Evolutionary conservation across 35 echinoderm and acorn worm genomes (phyloP).

Genomic region (Ophioderma brevispina): DNA sequence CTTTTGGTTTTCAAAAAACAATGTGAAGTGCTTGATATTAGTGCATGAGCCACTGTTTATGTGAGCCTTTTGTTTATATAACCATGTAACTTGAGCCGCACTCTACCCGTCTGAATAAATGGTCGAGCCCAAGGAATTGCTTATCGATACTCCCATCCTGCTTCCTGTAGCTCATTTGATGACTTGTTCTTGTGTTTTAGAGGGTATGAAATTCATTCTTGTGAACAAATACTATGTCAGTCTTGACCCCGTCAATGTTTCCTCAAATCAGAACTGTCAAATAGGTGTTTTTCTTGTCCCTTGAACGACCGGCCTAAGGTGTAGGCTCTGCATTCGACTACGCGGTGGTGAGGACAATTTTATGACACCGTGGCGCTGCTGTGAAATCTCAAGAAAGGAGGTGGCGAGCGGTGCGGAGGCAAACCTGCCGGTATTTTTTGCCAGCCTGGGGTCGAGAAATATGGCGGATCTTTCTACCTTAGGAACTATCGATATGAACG

Average conservation of each 20-base stretch:
- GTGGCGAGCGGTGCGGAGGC: no score
- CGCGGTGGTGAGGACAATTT: no score
- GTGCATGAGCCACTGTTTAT: not conserved
- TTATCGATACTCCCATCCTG: not conserved
- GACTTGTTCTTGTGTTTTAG: not conserved
- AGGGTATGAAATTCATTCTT: no score
- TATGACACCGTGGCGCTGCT: not conserved
- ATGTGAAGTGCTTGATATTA: not conserved
- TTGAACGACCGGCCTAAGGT: no score
- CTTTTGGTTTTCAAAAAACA: not conserved
- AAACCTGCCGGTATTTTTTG: no score
- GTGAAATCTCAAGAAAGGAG: not conserved
- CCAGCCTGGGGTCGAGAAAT: not conserved
- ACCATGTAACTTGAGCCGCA: not conserved
- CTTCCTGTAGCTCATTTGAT: not conserved
- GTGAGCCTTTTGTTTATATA: not conserved
- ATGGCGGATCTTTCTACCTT: constrained; percentile 43
- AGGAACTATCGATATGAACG: constrained; percentile 34
- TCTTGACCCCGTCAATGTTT: no score
- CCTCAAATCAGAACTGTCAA: no score
- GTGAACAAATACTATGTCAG: no score
- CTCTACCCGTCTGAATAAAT: not conserved
- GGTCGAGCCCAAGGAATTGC: not conserved
- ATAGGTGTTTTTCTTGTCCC: no score
- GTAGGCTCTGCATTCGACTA: no score